These are phyloP conservation scores for Poeciliopsis infans DNA, from an alignment of 2,797 vertebrate species.

Conservation along the genomic window DNA sequence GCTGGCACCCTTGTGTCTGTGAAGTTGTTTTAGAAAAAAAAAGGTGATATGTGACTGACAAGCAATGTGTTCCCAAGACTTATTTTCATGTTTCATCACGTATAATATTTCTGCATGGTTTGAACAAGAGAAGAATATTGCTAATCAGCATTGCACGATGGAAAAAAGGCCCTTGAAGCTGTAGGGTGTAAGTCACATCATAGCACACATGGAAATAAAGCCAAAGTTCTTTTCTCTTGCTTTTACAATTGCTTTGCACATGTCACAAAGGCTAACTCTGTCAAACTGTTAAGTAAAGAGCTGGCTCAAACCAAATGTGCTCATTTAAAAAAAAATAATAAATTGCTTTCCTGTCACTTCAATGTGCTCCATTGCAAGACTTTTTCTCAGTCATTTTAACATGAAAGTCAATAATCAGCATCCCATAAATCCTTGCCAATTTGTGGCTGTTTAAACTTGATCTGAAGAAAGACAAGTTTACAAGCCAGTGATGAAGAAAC, in stretches of 20 bases:
- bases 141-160: constrained; percentile 53
- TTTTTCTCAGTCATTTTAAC: constrained; percentile 18
- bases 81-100: constrained; percentile 65
- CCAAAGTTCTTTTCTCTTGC: constrained; percentile 45
- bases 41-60: constrained; percentile 71
- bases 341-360: constrained; percentile 16
- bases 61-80: constrained; percentile 60
- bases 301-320: constrained; percentile 33
- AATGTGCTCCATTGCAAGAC: constrained; percentile 10
- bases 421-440: constrained; percentile 21
- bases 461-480: constrained; percentile 30
- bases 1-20: constrained; percentile 82
- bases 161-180: constrained; percentile 64
- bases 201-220: constrained; percentile 33
- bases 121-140: constrained; percentile 64
- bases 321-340: neutral
- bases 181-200: constrained; percentile 57
- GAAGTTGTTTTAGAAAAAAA: constrained; percentile 56
- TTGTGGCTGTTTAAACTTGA: constrained; percentile 8
- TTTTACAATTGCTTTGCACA: constrained; percentile 41
- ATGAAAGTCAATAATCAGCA: constrained; percentile 25
- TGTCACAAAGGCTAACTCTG: constrained; percentile 21
- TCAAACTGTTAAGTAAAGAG: constrained; percentile 25
- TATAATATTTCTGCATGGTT: constrained; percentile 53
- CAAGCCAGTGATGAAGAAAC: constrained; percentile 34